Conservation (phyloP, 2,888 invertebrate species). For the Diarsia mendica region DNA sequence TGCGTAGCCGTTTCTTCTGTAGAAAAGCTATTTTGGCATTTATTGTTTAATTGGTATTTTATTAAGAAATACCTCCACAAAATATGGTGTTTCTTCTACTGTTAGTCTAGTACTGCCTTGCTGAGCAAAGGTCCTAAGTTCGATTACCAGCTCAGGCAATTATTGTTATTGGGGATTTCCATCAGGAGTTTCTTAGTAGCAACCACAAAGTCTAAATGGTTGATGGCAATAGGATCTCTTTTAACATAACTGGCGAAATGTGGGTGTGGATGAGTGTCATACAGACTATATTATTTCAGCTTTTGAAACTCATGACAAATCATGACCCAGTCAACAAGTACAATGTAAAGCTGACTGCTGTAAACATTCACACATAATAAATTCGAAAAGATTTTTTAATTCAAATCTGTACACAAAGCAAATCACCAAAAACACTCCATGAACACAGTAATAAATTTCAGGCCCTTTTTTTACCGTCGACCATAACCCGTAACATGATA, state of each 20-base stretch:
- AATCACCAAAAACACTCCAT: slow-evolving; percentile 28
- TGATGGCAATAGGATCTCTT: no score
- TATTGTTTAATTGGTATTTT: background rate
- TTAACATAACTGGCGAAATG: no score
- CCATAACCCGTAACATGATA: slow-evolving; percentile 45
- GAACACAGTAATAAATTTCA: slow-evolving; percentile 46
- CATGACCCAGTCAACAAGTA: background rate
- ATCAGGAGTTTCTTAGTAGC: background rate
- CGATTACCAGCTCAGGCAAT: background rate
- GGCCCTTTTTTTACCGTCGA: slow-evolving; percentile 39
- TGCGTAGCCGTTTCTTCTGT: background rate
- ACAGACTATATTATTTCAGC: background rate
- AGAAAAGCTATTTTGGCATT: background rate
- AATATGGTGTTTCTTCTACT: background rate
- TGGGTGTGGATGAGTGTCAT: no score
- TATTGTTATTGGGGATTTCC: background rate
- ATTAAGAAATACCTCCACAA: background rate
- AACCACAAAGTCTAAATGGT: no score
- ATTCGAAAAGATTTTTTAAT: background rate
- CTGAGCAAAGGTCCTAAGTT: background rate
- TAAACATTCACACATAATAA: slow-evolving; percentile 4
- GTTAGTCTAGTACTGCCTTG: background rate
- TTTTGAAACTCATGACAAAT: background rate
- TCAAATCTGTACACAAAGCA: background rate
- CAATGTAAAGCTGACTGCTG: background rate